Conservation (phyloP, 1,140 invertebrate genomes). For the Meloidogyne floridensis region DNA sequence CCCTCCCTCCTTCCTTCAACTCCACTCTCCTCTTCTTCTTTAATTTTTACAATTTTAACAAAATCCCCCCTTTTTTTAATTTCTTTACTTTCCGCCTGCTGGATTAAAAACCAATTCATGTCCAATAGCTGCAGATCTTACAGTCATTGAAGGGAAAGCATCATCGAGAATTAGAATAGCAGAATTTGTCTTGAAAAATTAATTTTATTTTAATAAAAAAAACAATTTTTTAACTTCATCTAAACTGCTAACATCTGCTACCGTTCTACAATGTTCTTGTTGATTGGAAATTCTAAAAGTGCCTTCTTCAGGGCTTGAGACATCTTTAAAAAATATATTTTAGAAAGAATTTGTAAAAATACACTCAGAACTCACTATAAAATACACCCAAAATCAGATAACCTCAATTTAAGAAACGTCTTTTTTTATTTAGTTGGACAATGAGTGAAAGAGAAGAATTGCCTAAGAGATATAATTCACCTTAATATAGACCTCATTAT, state of each 20-base stretch:
- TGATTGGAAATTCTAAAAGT: slow-evolving; percentile 64
- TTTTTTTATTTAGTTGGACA: no score
- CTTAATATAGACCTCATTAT: no score
- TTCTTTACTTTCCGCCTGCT: slow-evolving; percentile 39
- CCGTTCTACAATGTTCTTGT: slow-evolving; percentile 55
- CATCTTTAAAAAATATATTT: slow-evolving; percentile 47
- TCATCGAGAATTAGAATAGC: slow-evolving; percentile 60
- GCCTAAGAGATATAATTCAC: no score
- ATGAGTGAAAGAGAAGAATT: no score
- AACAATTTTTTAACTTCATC: slow-evolving; percentile 46
- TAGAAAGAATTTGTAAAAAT: not conserved
- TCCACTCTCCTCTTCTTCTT: no score
- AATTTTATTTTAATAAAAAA: not conserved
- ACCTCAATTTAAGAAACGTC: no score
- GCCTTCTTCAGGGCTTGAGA: slow-evolving; percentile 64
- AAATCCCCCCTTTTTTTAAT: not conserved
- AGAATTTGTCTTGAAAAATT: slow-evolving; percentile 18
- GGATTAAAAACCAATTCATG: slow-evolving; percentile 57
- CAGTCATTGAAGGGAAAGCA: slow-evolving; percentile 64
- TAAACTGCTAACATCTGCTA: slow-evolving; percentile 64
- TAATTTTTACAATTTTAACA: no score
- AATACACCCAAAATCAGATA: no score
- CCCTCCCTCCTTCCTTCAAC: no score
- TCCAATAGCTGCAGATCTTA: slow-evolving; percentile 54
- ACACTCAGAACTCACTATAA: no score